Evolutionary conservation across 2,113 vertebrate genomes (phyloP).

Genomic region (Osmerus eperlanus): DNA sequence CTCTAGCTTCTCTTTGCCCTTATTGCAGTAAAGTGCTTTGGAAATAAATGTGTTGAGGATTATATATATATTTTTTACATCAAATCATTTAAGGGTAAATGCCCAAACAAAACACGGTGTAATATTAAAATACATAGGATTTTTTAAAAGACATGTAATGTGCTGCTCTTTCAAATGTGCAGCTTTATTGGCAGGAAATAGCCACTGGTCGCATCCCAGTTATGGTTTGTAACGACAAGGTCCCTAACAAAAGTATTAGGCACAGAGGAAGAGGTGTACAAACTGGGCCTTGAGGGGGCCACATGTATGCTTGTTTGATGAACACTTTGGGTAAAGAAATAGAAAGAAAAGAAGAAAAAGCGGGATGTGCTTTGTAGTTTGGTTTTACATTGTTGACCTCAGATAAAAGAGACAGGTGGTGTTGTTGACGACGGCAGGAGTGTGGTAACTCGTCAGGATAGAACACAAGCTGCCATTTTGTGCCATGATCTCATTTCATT

Average conservation of each 20-base stretch:
- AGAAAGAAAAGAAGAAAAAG: constrained; percentile 44
- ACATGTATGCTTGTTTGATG: constrained; percentile 55
- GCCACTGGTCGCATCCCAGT: constrained; percentile 36
- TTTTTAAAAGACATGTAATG: no score
- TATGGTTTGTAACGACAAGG: constrained; percentile 56
- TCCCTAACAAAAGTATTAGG: constrained; percentile 48
- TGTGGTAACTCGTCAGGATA: constrained; percentile 28
- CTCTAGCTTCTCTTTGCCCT: not conserved
- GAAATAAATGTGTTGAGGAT: constrained; percentile 20
- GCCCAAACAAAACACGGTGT: no score
- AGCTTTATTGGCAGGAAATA: constrained; percentile 37
- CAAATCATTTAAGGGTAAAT: no score
- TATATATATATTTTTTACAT: not conserved
- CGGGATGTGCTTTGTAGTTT: constrained; percentile 62
- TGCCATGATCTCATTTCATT: constrained; percentile 57
- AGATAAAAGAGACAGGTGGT: constrained; percentile 67
- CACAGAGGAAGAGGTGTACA: constrained; percentile 52
- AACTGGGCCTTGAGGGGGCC: constrained; percentile 56
- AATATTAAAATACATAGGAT: constrained; percentile 2
- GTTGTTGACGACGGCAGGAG: constrained; percentile 51
- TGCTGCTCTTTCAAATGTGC: not conserved
- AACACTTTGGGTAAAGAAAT: constrained; percentile 59
- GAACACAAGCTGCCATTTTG: constrained; percentile 50
- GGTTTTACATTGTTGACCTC: constrained; percentile 56
- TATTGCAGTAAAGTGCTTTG: constrained; percentile 2